Base-by-base conservation (phyloP, 2,113 vertebrate species). In the Lota lota region DNA sequence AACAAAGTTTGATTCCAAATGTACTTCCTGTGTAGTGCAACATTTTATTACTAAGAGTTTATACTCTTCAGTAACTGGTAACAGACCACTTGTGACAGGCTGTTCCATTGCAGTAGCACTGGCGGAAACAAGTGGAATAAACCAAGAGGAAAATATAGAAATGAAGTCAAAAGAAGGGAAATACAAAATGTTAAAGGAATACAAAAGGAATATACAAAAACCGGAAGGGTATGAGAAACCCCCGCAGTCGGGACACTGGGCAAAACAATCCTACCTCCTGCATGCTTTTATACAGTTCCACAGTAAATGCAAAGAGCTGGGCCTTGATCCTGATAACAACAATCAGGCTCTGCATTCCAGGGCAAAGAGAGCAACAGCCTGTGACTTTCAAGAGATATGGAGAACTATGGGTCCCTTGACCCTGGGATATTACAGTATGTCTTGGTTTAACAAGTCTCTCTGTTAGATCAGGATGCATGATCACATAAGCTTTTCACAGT, bases 41-140 rank as follows among this genome's bases (percentile, higher is more conserved):
- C 84, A 83, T 88, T 82, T 88, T 90, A 90, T 92, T 92, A 91
- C 86, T 75, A 84, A 76, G 71, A 79, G 80, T 90, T 88, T 88
- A 87, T 83, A 73, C 77, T 71, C 73, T 66, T 72, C 74, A 77
- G 76, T 90, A 92, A 92, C 88, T 85, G 89, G 84, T 83, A 85
- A 64, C 88, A 92, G 90, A 84, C 78, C 79, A 82, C 68, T 81
- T 80, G 80, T 87, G 61, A 82, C 69, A 70, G 21, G 64, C 70
- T 71, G 79, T 65, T 80, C 80, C 70, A 81, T 69, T 69, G 81
- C 68, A 54, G 53, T 74, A 61, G 67, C 56, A 22, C 65, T 72
- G 36, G 57, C 64, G 64, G 60, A 21, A 61, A 66, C 66, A 63
- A 40, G 69, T 68, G 57, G 70, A 79, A 63, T 51, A 40, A 77